phyloP scores from a whole-genome alignment of 1,140 invertebrate species.

The Globodera rostochiensis region DNA sequence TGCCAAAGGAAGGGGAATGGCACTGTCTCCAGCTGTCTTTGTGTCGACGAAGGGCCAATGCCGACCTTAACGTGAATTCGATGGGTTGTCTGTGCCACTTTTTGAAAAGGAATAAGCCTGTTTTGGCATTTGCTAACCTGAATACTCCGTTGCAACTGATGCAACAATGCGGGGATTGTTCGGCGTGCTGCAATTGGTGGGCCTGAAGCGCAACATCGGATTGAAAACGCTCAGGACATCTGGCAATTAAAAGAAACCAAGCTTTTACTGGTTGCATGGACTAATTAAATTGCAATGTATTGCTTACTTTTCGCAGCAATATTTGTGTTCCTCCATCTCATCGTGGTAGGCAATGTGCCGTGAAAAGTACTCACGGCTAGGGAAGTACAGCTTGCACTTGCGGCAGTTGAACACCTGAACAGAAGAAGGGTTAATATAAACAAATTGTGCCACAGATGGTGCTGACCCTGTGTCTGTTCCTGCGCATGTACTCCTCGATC shows the following conservation, averaged over 20 bases:
- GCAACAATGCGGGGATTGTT: constrained; percentile 51
- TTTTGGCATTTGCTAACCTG: constrained; percentile 1
- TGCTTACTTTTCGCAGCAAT: constrained; percentile 35
- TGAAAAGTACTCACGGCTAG: constrained; percentile 45
- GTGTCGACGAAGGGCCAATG: constrained; percentile 50
- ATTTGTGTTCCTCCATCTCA: constrained; percentile 41
- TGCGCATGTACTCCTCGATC: constrained; percentile 47
- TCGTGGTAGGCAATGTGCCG: constrained; percentile 53
- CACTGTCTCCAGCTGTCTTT: constrained; percentile 52
- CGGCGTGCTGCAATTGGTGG: constrained; percentile 47
- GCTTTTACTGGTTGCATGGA: neutral
- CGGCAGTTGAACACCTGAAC: constrained; percentile 48
- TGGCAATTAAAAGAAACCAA: neutral
- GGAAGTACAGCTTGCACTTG: constrained; percentile 54
- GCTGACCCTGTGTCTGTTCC: constrained; percentile 42
- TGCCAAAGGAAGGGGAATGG: constrained; percentile 51
- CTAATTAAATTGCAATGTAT: neutral
- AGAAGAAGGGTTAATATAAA: neutral
- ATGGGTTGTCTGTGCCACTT: neutral
- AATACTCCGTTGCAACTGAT: constrained; percentile 43
- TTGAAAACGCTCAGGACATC: constrained; percentile 50
- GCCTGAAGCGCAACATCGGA: constrained; percentile 35
- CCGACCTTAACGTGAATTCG: constrained; percentile 39
- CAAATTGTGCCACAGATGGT: no score
- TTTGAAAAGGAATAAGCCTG: neutral